These are phyloP conservation scores for Eupithecia centaureata DNA, from an alignment of 2,888 invertebrate species.

Conservation along the genomic window DNA sequence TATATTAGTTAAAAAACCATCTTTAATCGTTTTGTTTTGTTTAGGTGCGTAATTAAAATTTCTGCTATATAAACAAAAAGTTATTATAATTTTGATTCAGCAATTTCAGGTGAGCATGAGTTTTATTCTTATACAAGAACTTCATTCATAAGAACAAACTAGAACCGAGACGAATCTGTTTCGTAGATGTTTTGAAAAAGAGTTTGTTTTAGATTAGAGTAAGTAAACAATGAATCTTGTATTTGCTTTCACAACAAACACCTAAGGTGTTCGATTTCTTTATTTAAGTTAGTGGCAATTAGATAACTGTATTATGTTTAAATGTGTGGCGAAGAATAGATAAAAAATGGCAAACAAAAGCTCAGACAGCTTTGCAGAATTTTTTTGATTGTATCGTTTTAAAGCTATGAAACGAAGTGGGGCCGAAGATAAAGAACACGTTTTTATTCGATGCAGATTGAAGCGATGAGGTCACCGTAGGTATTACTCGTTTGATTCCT, in stretches of 20 bases:
- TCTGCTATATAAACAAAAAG: too few relatives aligned
- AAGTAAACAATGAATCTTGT: not conserved
- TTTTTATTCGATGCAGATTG: not conserved
- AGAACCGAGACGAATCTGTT: not conserved
- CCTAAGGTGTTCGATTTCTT: not conserved
- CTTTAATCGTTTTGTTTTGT: too few relatives aligned
- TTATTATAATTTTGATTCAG: too few relatives aligned
- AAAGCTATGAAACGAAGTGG: not conserved
- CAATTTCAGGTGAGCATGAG: too few relatives aligned
- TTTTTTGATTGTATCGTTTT: not conserved
- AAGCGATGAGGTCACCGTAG: not conserved
- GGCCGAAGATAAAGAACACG: not conserved
- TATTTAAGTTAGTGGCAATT: not conserved
- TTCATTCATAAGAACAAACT: not conserved
- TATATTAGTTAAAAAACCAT: too few relatives aligned
- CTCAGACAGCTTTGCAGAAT: too few relatives aligned
- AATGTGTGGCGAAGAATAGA: not conserved
- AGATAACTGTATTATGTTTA: not conserved
- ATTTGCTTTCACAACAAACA: not conserved
- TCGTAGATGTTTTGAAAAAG: not conserved
- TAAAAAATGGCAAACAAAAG: too few relatives aligned
- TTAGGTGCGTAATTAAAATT: too few relatives aligned
- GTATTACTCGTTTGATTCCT: not conserved
- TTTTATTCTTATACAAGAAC: too few relatives aligned
- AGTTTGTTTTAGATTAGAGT: not conserved